Percentiles rank a stretch among this genome's conserved stretches.
These are phyloP conservation scores for Syndactyla subalaris DNA, from an alignment of 2,797 vertebrate species.

Conservation along the genomic window DNA sequence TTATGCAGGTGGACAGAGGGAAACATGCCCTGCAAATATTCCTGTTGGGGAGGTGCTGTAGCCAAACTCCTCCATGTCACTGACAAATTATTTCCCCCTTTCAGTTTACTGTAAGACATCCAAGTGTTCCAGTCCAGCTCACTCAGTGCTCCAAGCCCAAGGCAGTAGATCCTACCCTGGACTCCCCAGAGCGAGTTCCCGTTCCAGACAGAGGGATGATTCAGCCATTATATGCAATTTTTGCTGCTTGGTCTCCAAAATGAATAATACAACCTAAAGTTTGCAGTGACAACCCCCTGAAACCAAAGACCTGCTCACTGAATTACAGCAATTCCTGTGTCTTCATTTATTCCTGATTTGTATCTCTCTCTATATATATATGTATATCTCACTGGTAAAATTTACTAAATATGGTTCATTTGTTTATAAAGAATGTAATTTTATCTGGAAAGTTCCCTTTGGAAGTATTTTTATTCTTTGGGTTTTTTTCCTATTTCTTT, in stretches of 20 bases:
- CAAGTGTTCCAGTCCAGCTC: background rate
- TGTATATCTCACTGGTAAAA: background rate
- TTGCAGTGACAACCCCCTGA: background rate
- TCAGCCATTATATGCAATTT: background rate
- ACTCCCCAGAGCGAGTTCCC: background rate
- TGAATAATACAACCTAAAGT: background rate
- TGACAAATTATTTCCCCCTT: background rate
- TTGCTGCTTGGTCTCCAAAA: background rate
- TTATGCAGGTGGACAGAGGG: accelerated
- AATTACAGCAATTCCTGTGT: background rate
- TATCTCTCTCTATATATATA: background rate
- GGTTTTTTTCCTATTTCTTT: background rate
- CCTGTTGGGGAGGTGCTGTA: background rate
- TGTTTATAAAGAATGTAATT: background rate
- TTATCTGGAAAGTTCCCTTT: slow-evolving; percentile 3
- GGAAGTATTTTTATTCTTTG: slow-evolving; percentile 14
- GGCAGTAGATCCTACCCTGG: background rate
- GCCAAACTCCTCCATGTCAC: background rate
- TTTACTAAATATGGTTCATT: background rate
- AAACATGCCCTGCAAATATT: accelerated
- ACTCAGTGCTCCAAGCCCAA: background rate
- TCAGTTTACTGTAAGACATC: background rate
- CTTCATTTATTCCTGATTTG: background rate
- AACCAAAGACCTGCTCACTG: background rate
- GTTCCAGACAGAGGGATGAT: background rate